These are phyloP conservation scores for Phaedon cochleariae DNA, from an alignment of 2,888 invertebrate species.

Conservation along the genomic window DNA sequence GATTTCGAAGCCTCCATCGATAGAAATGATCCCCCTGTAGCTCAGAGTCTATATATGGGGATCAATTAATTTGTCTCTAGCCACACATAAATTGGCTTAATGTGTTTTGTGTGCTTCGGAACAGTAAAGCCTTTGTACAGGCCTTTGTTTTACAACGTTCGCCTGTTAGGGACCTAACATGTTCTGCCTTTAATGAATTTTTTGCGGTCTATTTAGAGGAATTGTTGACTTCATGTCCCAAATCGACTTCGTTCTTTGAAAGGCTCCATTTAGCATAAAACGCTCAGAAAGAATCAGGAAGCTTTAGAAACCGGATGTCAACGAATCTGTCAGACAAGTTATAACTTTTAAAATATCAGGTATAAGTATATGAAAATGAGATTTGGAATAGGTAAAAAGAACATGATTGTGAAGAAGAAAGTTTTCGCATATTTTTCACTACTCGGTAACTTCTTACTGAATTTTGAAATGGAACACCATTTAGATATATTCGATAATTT, in stretches of 20 bases:
- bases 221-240: neutral
- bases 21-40: conserved; percentile 31
- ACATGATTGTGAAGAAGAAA: too few relatives aligned
- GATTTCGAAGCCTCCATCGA: conserved; percentile 22
- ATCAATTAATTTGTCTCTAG: conserved; percentile 40
- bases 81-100: conserved; percentile 40
- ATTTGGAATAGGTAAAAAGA: too few relatives aligned
- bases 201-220: conserved; percentile 9
- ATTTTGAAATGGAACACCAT: too few relatives aligned
- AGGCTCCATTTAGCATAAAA: neutral
- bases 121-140: conserved; percentile 28
- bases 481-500: too few relatives aligned
- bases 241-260: conserved; percentile 6
- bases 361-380: too few relatives aligned
- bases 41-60: conserved; percentile 31
- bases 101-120: conserved; percentile 31
- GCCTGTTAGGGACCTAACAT: conserved; percentile 13
- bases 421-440: too few relatives aligned
- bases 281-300: neutral
- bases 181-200: conserved; percentile 26
- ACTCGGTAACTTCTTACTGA: too few relatives aligned
- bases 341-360: too few relatives aligned
- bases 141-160: conserved; percentile 35
- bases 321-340: too few relatives aligned
- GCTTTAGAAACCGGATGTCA: too few relatives aligned